Conservation (phyloP, 2,797 vertebrate genomes). For the Pseudochirops corinnae region DNA sequence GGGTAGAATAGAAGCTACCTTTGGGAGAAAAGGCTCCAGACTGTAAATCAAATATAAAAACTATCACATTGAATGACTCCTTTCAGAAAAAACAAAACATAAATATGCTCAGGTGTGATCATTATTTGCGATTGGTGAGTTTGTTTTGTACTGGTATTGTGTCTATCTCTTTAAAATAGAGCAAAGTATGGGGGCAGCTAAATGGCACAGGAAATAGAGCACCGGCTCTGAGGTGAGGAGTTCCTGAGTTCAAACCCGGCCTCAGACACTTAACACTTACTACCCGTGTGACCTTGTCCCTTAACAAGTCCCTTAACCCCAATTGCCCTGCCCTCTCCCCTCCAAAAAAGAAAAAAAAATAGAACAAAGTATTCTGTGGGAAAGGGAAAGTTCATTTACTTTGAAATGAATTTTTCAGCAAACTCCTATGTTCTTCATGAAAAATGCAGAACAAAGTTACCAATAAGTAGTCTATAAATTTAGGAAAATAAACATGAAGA, state of each 20-base stretch:
- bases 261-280: too few relatives aligned
- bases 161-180: conserved; percentile 24
- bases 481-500: background rate
- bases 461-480: background rate
- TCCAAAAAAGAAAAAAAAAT: too few relatives aligned
- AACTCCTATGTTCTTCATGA: conserved; percentile 42
- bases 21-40: background rate
- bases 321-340: too few relatives aligned
- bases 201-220: too few relatives aligned
- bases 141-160: background rate
- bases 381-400: conserved; percentile 24
- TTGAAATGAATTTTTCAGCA: conserved; percentile 41
- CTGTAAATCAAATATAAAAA: conserved; percentile 55
- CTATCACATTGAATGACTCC: conserved; percentile 5
- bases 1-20: conserved; percentile 51
- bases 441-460: conserved; percentile 3
- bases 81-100: conserved; percentile 26
- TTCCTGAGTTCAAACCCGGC: too few relatives aligned
- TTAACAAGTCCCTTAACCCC: too few relatives aligned
- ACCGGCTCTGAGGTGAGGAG: too few relatives aligned
- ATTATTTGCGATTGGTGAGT: conserved; percentile 31
- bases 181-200: background rate
- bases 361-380: conserved; percentile 40
- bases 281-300: too few relatives aligned
- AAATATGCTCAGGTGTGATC: conserved; percentile 28